Conservation (phyloP, 2,888 invertebrate genomes). For the Mactromeris polynyma region DNA sequence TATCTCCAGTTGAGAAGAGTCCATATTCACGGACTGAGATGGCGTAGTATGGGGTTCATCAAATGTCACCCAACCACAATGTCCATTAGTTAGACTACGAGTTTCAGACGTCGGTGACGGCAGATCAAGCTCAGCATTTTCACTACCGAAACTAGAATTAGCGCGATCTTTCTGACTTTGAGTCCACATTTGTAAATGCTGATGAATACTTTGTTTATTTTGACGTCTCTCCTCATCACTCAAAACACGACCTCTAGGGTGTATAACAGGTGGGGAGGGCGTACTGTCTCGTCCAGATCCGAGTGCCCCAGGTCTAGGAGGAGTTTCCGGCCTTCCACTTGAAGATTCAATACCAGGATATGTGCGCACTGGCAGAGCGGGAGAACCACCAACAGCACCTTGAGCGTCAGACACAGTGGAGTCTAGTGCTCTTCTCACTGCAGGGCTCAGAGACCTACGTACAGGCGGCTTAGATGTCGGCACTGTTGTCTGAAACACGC, state of each 20-base stretch:
- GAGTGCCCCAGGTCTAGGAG: conserved; percentile 55
- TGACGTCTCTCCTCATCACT: conserved; percentile 83
- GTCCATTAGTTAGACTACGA: conserved; percentile 63
- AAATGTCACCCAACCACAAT: conserved; percentile 64
- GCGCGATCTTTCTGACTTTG: conserved; percentile 79
- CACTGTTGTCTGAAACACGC: conserved; percentile 12
- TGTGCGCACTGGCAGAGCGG: conserved; percentile 34
- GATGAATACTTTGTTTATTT: conserved; percentile 83
- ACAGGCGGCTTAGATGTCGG: conserved; percentile 49
- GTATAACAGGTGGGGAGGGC: conserved; percentile 76
- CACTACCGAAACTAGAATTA: conserved; percentile 72
- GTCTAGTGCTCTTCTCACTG: conserved; percentile 55
- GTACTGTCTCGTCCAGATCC: conserved; percentile 59
- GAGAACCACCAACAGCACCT: conserved; percentile 58
- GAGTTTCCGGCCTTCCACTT: conserved; percentile 53
- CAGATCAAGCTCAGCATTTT: conserved; percentile 52
- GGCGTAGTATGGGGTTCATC: conserved; percentile 54
- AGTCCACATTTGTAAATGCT: conserved; percentile 84
- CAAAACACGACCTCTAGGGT: conserved; percentile 76
- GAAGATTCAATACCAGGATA: conserved; percentile 35
- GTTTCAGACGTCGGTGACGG: conserved; percentile 67
- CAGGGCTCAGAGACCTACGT: conserved; percentile 60
- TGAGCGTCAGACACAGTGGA: conserved; percentile 42
- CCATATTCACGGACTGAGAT: conserved; percentile 9
- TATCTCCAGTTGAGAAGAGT: conserved; percentile 31